Conservation (phyloP, 1,140 invertebrate species). For the Psix sp. region DNA sequence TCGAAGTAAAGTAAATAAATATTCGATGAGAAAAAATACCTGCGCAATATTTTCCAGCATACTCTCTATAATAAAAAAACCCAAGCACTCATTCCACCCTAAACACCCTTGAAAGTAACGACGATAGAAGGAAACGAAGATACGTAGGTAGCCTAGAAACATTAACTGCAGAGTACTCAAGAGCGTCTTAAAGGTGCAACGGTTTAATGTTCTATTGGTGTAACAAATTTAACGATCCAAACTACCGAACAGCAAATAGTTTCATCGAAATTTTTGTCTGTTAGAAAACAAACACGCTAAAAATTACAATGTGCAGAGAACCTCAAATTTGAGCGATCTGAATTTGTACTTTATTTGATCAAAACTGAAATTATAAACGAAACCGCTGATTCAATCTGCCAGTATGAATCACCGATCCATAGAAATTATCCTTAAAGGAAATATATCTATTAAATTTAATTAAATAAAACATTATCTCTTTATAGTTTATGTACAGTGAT, state of each 20-base stretch:
- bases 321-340: too few species aligned
- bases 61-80: constrained; percentile 33
- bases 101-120: constrained; percentile 34
- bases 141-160: constrained; percentile 38
- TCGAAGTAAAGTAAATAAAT: too few species aligned
- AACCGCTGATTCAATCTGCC: too few species aligned
- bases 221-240: constrained; percentile 49
- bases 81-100: constrained; percentile 5
- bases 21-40: too few species aligned
- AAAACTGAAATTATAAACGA: too few species aligned
- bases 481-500: constrained; percentile 38
- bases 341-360: too few species aligned
- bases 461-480: constrained; percentile 48
- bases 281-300: too few species aligned
- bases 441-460: constrained; percentile 47
- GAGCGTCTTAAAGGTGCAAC: constrained; percentile 48
- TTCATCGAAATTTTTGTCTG: constrained; percentile 19
- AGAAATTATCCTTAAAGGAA: constrained; percentile 3
- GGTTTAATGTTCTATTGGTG: constrained; percentile 37
- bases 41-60: too few species aligned
- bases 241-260: constrained; percentile 11
- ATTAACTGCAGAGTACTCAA: constrained; percentile 56
- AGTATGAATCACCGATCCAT: too few species aligned
- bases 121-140: constrained; percentile 26
- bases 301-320: too few species aligned